Conservation (phyloP, 2,797 vertebrate genomes). For the Pipistrellus nathusii region DNA sequence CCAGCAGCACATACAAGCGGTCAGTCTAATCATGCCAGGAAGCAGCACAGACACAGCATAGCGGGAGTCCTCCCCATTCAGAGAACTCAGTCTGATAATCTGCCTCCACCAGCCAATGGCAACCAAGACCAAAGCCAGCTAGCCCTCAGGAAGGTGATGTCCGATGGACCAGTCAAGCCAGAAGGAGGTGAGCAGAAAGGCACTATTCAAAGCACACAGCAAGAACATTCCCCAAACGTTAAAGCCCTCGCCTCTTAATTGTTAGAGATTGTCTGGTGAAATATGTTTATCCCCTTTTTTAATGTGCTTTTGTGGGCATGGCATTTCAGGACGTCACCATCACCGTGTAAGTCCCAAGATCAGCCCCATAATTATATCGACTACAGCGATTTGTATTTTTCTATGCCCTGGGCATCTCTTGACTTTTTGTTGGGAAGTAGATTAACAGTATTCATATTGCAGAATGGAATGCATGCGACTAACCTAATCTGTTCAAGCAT, state of each 20-base stretch:
- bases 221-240: slow-evolving; percentile 76
- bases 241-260: slow-evolving; percentile 71
- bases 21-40: slow-evolving; percentile 94
- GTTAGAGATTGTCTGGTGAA: slow-evolving; percentile 79
- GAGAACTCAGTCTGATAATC: slow-evolving; percentile 97
- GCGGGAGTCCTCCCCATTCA: slow-evolving; percentile 97
- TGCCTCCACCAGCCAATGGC: slow-evolving; percentile 97
- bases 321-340: slow-evolving; percentile 84
- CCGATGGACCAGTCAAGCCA: slow-evolving; percentile 95
- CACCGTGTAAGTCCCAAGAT: slow-evolving; percentile 77
- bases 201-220: slow-evolving; percentile 84
- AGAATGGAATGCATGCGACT: slow-evolving; percentile 86
- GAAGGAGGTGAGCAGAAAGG: slow-evolving; percentile 94
- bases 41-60: slow-evolving; percentile 99
- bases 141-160: slow-evolving; percentile 97
- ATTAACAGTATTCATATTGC: slow-evolving; percentile 82
- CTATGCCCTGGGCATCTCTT: slow-evolving; percentile 83
- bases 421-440: slow-evolving; percentile 82
- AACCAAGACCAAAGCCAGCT: slow-evolving; percentile 96
- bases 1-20: slow-evolving; percentile 95
- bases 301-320: slow-evolving; percentile 85
- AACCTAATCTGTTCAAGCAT: slow-evolving; percentile 84
- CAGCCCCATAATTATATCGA: slow-evolving; percentile 78
- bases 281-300: slow-evolving; percentile 81
- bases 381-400: slow-evolving; percentile 82